Evolutionary conservation across 2,113 vertebrate species (phyloP).

Genomic region (Nyctibius bracteatus): DNA sequence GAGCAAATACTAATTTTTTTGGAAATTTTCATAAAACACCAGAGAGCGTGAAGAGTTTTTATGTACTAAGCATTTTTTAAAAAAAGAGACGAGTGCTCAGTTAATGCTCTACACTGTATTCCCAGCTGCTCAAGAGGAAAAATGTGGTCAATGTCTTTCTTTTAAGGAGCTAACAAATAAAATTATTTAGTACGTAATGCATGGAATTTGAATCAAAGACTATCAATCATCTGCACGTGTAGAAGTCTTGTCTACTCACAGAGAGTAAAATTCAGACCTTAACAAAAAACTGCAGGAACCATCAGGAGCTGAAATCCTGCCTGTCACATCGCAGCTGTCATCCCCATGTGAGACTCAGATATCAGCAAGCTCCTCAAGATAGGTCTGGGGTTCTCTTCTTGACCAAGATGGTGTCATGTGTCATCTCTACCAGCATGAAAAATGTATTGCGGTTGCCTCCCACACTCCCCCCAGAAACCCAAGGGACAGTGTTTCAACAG

Average conservation of each 20-base stretch:
- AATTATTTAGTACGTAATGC: not conserved
- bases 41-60: not conserved
- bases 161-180: not conserved
- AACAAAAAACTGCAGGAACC: not conserved
- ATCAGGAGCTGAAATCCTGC: not conserved
- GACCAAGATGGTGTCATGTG: not conserved
- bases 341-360: not conserved
- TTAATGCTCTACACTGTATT: not conserved
- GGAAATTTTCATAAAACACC: not conserved
- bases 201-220: not conserved
- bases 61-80: not conserved
- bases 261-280: not conserved
- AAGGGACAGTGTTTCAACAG: not conserved
- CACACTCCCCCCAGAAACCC: not conserved
- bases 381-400: not conserved
- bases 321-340: not conserved
- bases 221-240: not conserved
- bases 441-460: not conserved
- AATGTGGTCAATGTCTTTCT: not conserved
- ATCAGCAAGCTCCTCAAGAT: not conserved
- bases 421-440: not conserved
- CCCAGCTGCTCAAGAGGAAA: not conserved
- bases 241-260: not conserved
- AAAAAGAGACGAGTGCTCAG: not conserved
- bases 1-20: not conserved